A percentile compares a stretch with the other conserved stretches of the same genome.
Conservation (phyloP, 2,797 vertebrate genomes). For the Tapirus indicus region DNA sequence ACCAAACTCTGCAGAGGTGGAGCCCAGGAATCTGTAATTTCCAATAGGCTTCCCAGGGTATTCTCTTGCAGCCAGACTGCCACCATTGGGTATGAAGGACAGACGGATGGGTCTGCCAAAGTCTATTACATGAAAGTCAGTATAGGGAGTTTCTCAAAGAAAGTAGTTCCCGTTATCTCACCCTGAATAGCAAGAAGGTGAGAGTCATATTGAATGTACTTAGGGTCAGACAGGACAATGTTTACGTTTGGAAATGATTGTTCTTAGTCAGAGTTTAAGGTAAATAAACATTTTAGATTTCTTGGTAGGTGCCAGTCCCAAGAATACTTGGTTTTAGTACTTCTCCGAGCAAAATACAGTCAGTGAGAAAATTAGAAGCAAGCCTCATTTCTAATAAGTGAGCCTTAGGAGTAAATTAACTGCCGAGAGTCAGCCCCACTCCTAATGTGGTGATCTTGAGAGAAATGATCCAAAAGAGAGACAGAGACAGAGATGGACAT, state of each 20-base stretch:
- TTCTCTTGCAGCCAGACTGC: not conserved
- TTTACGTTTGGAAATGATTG: not conserved
- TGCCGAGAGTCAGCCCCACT: too few species aligned
- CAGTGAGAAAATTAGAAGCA: constrained; percentile 12
- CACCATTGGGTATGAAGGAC: not conserved
- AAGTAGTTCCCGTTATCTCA: not conserved
- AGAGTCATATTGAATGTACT: constrained; percentile 41
- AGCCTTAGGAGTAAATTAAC: not conserved
- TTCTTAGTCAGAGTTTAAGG: constrained; percentile 63
- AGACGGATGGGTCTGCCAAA: not conserved
- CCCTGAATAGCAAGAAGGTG: not conserved
- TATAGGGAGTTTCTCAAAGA: constrained; percentile 59
- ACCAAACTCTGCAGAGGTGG: not conserved
- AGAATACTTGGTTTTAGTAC: not conserved
- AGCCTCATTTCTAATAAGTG: not conserved
- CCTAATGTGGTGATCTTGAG: not conserved
- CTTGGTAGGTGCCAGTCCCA: constrained; percentile 4
- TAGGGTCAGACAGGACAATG: not conserved
- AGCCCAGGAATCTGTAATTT: not conserved
- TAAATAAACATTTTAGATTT: constrained; percentile 62
- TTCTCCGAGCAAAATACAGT: not conserved
- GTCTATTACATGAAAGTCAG: not conserved
- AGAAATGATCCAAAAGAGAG: not conserved
- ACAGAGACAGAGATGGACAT: not conserved
- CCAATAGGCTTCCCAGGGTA: not conserved